Base-by-base conservation (phyloP, 1,140 invertebrate species). In the Ceratoteleas bidentatus region DNA sequence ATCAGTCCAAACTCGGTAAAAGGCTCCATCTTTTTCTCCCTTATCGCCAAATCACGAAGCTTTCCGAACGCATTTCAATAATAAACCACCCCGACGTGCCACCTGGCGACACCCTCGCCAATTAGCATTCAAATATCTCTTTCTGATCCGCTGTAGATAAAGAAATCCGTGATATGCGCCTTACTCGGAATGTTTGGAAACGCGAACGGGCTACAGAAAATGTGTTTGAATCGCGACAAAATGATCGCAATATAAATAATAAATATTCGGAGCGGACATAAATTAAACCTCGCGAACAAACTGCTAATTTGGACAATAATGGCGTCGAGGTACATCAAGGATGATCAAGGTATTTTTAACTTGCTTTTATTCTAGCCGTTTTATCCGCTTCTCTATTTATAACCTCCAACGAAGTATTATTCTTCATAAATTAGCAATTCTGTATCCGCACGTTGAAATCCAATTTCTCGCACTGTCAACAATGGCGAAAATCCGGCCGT, bases 281-380 rank as follows among this genome's bases (percentile, higher is more conserved):
- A 81, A 70, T 84, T 83, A 84, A 85, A 53, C 75, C 54, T 74
- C 75, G 56, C 40, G 40, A 33, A 24, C 16, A 57, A 75, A 74
- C 50, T 13, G 58, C 43, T 40, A 74, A 60, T 52, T 70, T 13
- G 49, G 49, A 64, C 45, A 79, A 73, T 70, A 81, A 91, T 90
- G 89, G 89, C 89, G 64, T 88, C 90, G 11, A 65, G 85, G 60
- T 91, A 91, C 43, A 85, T 90, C 36, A 91, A 91, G 65, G 88
- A 91, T 64, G 90, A 91, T n/a, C 86, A 90, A 87, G 90, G 90
- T 91, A 89, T 79, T 79, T 73, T 62, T 61, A 65, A 52, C 60
- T 53, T 43, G 45, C 38, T 33, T 70, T 47, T 58, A 69, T 80
- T 52, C 50, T 49, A 33, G 36, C 7, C 57, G 14, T 14, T n/a